Evolutionary conservation across 1,140 invertebrate species (phyloP).

Genomic region (Lordiphosa mommai): DNA sequence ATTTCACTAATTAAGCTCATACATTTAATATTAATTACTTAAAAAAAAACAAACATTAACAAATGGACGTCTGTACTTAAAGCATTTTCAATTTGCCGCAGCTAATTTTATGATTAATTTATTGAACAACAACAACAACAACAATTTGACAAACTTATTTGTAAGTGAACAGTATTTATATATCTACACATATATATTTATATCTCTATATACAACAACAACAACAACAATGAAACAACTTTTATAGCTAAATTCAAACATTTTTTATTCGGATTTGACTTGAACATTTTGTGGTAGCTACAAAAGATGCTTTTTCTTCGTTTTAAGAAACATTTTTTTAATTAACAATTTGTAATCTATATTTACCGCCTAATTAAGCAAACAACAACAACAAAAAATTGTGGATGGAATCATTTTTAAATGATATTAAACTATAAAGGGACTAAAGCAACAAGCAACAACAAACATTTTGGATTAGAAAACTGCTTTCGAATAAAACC

Average conservation of each 20-base stretch:
- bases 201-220: constrained; percentile 43
- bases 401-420: constrained; percentile 33
- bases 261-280: constrained; percentile 40
- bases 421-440: constrained; percentile 58
- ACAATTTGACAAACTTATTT: constrained; percentile 59
- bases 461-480: constrained; percentile 37
- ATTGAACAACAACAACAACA: constrained; percentile 15
- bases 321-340: constrained; percentile 54
- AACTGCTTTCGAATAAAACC: constrained; percentile 62
- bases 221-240: constrained; percentile 50
- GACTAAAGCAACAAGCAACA: constrained; percentile 38
- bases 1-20: constrained; percentile 35
- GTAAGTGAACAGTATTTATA: constrained; percentile 77
- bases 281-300: constrained; percentile 46
- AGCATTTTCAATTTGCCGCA: constrained; percentile 35
- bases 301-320: constrained; percentile 53
- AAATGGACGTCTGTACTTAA: constrained; percentile 66
- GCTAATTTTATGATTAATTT: constrained; percentile 22
- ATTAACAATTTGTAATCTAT: constrained; percentile 23
- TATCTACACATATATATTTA: constrained; percentile 72
- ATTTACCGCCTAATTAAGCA: background rate
- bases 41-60: constrained; percentile 6
- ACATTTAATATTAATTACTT: constrained; percentile 12
- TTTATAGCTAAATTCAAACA: constrained; percentile 70
- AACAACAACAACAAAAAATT: constrained; percentile 18